These are phyloP conservation scores for Saguinus midas DNA, from an alignment of 2,113 vertebrate species.

Conservation along the genomic window DNA sequence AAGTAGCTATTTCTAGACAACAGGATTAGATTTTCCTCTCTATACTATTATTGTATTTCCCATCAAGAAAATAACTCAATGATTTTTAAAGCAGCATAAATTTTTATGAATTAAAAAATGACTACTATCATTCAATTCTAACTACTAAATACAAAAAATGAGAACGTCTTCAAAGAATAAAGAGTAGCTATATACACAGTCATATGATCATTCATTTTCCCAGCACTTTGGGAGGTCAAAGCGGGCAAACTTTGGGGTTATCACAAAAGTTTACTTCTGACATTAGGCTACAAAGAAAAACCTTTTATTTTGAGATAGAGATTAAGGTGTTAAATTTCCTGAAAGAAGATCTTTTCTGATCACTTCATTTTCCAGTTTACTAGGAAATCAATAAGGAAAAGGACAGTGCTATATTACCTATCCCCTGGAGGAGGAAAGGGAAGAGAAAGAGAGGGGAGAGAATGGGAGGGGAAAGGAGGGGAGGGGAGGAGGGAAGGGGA, in stretches of 20 bases:
- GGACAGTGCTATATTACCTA: neutral
- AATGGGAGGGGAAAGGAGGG: too few species aligned
- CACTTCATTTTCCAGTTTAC: neutral
- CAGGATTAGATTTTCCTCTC: neutral
- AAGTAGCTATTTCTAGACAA: neutral
- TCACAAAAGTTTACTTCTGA: neutral
- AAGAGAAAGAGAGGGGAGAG: too few species aligned
- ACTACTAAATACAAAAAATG: neutral
- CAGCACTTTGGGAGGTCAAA: too few species aligned
- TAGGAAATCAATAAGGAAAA: neutral
- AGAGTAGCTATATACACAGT: neutral
- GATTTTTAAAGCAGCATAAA: neutral
- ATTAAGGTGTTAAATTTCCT: neutral
- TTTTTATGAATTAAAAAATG: conserved; percentile 18
- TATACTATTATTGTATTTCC: neutral
- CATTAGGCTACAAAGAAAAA: neutral
- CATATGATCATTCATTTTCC: neutral
- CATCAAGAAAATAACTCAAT: conserved; percentile 49
- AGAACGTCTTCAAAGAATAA: neutral
- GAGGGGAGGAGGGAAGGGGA: too few species aligned
- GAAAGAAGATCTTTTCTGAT: neutral
- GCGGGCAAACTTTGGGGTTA: neutral
- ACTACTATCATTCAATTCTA: neutral
- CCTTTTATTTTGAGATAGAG: neutral
- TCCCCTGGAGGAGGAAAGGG: neutral